A percentile compares a stretch with the other conserved stretches of the same genome.
Evolutionary conservation across 2,797 vertebrate genomes (phyloP).

Genomic region (Falco cherrug): DNA sequence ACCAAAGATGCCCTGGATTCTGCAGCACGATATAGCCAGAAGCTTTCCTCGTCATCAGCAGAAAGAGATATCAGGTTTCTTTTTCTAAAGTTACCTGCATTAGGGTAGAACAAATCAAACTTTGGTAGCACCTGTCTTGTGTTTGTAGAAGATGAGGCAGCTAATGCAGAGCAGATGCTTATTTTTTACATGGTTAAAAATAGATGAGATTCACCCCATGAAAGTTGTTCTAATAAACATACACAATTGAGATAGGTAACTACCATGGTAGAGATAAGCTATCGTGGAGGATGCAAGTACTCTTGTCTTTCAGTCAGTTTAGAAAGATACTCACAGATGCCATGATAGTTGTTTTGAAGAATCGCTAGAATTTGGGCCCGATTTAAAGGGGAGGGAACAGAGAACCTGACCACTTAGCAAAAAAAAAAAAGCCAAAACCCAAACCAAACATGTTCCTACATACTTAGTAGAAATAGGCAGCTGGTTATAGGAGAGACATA

Average conservation of each 20-base stretch:
- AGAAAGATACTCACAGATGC: rapidly evolving
- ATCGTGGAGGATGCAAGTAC: neutral
- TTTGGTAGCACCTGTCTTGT: neutral
- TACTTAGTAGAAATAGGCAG: neutral
- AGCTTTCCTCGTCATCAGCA: neutral
- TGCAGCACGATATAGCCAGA: neutral
- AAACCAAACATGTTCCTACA: neutral
- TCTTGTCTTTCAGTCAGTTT: neutral
- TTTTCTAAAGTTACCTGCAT: neutral
- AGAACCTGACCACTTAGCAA: neutral
- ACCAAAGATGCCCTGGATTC: neutral
- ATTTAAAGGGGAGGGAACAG: neutral
- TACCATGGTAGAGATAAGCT: neutral
- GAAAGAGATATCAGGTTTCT: neutral
- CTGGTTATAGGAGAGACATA: neutral
- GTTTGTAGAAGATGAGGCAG: conserved; percentile 22
- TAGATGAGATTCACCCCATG: neutral
- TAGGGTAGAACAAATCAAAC: neutral
- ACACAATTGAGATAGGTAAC: rapidly evolving
- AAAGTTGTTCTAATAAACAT: neutral
- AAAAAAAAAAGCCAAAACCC: neutral
- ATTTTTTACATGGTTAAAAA: neutral
- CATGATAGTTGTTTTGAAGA: neutral
- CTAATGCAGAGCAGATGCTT: neutral
- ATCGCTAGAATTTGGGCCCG: neutral